Base-by-base conservation (phyloP, 2,797 vertebrate species). In the Manis pentadactyla region DNA sequence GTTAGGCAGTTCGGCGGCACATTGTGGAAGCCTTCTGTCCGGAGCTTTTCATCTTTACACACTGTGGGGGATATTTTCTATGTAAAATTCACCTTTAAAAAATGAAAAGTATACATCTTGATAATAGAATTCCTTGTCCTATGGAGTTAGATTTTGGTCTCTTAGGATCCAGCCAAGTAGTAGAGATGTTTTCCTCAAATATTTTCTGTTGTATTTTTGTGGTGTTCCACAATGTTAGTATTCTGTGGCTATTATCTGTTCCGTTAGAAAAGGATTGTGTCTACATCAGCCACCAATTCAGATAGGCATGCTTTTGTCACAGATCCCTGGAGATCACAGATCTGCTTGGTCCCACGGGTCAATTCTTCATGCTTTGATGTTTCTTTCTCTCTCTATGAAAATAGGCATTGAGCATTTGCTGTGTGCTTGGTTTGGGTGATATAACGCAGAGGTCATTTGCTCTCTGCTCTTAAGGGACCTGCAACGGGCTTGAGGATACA, bases 181-280 rank as follows among this genome's bases (percentile, higher is more conserved):
- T 82, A 18, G 85, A 93, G 86, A 53, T 63, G 42, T 94, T 89
- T 93, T 59, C 79, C 78, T 92, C 74, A 87, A 94, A 94, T 85
- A 90, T 63, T 66, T 94, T 94, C 39, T 79, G 87, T 93, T 93
- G 13, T 51, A 17, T 74, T 84, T 90, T 93, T n/a, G 68, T 6
- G 29, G 2, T 8, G 27, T 86, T 74, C 57, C 27, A 59, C 34
- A 71, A 34, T 57, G 75, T 77, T 71, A 68, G 17, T 1, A 27
- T 92, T 94, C 69, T 31, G 69, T 29, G n/a, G 49, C 51, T 27
- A 8, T 66, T 83, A 55, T 49, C 90, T 25, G 1, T n/a, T 21
- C 55, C 23, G 63, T 94, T 81, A 34, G 94, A 46, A 90, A 85
- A 46, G 42, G 51, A 49, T 29, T 69, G 37, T 84, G 51, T 61